Base-by-base conservation (phyloP, 2,888 invertebrate species). In the Hartigia nigra region DNA sequence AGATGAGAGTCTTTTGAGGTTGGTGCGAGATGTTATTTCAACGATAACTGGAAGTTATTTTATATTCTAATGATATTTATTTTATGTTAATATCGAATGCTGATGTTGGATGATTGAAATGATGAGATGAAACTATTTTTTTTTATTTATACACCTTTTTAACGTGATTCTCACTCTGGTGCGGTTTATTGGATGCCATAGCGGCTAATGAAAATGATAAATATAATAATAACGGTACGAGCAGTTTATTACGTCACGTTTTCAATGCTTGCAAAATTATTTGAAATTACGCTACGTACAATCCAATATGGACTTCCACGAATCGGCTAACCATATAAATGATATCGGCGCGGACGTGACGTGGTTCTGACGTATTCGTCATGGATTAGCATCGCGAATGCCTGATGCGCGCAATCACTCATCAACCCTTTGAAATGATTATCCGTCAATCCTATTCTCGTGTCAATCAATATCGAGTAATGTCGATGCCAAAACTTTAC, bases 311-410 rank as follows among this genome's bases (percentile, higher is more conserved):
- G 78, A 79, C 77, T 78, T 76, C 76, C 72, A 80, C 79, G 79
- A 81, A 81, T 78, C 80, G 80, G 80, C 79, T 80, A 79, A 78
- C 79, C 37, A 23, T 31, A 35, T 76, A 69, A 75, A 37, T 34
- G 75, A 55, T n/a, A 70, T 37, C 77, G 78, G 83, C 82, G 84
- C 83, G 82, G 81, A 84, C 83, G 84, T 84, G 87, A 86, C 86
- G 83, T 81, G 81, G 81, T 84, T 82, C 83, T 86, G 87, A 86
- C 84, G 84, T 82, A 84, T 85, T 86, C 84, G 36, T 37, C 74
- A n/a, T 69, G 76, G 76, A 79, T 79, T 69, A 79, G 55, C 55
- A 55, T 23, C 55, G 23, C 23, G 55, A 23, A 23, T 55, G 55
- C 23, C 55, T 23, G 23, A 55, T 55, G 55, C 9, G 9, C 23